Percentiles rank a stretch among this genome's conserved stretches.
Conservation (phyloP, 2,113 vertebrate genomes). For the Crocuta crocuta region DNA sequence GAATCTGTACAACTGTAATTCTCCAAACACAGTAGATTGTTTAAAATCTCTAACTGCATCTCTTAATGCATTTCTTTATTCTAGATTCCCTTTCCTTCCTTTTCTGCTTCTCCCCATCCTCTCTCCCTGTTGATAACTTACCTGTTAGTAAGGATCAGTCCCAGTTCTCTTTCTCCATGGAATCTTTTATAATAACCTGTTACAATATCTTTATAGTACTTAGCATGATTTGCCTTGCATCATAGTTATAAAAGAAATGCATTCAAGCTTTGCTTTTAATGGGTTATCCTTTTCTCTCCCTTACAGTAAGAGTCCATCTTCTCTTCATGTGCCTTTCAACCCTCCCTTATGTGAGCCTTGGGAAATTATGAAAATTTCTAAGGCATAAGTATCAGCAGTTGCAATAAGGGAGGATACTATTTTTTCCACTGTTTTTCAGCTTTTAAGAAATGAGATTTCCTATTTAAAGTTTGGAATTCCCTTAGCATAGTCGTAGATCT, state of each 20-base stretch:
- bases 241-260: neutral
- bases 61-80: neutral
- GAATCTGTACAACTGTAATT: neutral
- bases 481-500: neutral
- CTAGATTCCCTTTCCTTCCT: neutral
- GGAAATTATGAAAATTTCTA: neutral
- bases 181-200: neutral
- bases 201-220: neutral
- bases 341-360: neutral
- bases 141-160: neutral
- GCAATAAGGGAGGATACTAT: neutral
- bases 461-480: neutral
- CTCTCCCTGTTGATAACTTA: neutral
- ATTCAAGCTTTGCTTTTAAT: neutral
- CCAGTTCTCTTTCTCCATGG: neutral
- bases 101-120: neutral
- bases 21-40: neutral
- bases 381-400: neutral
- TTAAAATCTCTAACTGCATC: neutral
- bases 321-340: neutral
- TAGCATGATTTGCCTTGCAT: neutral
- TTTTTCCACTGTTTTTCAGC: neutral
- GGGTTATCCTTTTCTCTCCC: neutral
- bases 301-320: neutral
- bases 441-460: conserved; percentile 39